phyloP scores from a whole-genome alignment of 2,113 vertebrate species.

The Aphyosemion australe region DNA sequence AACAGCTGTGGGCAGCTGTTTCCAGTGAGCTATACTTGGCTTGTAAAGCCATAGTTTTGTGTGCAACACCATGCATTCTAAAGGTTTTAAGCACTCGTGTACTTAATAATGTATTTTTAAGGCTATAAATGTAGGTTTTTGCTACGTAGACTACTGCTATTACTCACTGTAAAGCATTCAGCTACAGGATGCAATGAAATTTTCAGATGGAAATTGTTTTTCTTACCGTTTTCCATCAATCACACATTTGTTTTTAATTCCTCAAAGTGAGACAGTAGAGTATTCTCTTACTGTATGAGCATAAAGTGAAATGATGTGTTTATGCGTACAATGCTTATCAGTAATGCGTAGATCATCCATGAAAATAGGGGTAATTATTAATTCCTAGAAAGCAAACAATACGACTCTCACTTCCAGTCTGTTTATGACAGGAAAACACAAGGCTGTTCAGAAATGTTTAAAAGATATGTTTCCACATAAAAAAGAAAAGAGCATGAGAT shows the following conservation, averaged over 20 bases:
- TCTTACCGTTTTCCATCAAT: conserved; percentile 27
- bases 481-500: not conserved
- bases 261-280: too few relatives aligned
- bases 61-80: not conserved
- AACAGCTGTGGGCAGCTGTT: conserved; percentile 47
- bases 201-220: not conserved
- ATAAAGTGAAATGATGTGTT: too few relatives aligned
- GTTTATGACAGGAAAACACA: not conserved
- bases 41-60: conserved; percentile 1
- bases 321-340: too few relatives aligned
- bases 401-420: not conserved
- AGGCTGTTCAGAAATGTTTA: not conserved
- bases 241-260: conserved; percentile 16
- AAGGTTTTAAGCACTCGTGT: not conserved
- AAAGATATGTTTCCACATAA: not conserved
- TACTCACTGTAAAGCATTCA: not conserved
- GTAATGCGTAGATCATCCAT: not conserved
- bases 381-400: conserved; percentile 1
- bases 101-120: not conserved
- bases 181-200: not conserved
- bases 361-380: not conserved
- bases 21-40: conserved; percentile 5
- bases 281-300: too few relatives aligned
- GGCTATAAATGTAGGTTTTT: not conserved
- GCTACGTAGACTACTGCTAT: not conserved